Conservation (phyloP, 2,113 vertebrate species). For the Nibea coibor region DNA sequence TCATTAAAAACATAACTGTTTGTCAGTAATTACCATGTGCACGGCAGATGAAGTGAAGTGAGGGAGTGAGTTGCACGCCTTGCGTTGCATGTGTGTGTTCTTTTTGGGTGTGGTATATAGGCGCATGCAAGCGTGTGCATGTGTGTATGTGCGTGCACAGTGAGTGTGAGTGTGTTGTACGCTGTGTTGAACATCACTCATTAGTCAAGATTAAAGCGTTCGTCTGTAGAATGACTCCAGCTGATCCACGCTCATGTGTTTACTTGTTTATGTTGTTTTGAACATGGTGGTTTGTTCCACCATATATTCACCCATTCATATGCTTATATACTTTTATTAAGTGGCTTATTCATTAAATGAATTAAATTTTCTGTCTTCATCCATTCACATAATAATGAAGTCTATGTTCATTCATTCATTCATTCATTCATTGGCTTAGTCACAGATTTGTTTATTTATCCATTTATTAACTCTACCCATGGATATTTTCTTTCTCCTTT, state of each 20-base stretch:
- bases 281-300: background rate
- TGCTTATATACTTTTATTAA: background rate
- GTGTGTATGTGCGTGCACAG: background rate
- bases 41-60: constrained; percentile 44
- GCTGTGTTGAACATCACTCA: background rate
- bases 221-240: background rate
- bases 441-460: too few relatives aligned
- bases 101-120: background rate
- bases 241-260: background rate
- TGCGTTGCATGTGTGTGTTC: background rate
- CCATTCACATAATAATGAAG: background rate
- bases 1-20: constrained; percentile 44
- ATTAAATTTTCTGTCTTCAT: background rate
- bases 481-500: too few relatives aligned
- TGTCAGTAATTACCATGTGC: constrained; percentile 47
- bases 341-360: background rate
- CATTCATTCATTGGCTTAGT: too few relatives aligned
- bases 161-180: accelerated
- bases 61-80: background rate
- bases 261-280: background rate
- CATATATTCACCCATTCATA: background rate
- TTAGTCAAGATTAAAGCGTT: constrained; percentile 26
- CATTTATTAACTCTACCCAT: too few relatives aligned
- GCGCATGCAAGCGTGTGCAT: background rate
- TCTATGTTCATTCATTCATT: too few relatives aligned